Evolutionary conservation across 2,113 vertebrate species (phyloP), one percentile per base, ranked within the genome.

Genomic region (Acinonyx jubatus): DNA sequence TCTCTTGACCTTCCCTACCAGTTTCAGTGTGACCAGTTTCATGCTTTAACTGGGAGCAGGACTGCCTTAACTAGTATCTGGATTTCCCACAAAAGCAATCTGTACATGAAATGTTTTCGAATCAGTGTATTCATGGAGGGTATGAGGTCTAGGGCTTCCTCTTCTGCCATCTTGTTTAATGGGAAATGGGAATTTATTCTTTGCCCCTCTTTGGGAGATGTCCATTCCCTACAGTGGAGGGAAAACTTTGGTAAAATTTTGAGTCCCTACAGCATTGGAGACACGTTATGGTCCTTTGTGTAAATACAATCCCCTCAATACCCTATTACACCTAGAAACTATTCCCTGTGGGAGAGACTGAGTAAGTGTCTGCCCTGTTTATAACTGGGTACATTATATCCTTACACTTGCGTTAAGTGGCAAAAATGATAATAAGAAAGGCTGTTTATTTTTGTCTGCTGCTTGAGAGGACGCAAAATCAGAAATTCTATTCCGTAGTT

Each of bases 241-340:
- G 7, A 69, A 63, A 93, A 31, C n/a, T 6, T 14, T 2, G 66
- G 23, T 55, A 18, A 50, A 83, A 57, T n/a, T 52, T 14, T 31
- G 45, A 55, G 13, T 76, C 25, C 27, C 52, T 76, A 38, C 48
- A 50, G 36, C 25, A 68, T 7, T 31, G 50, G 33, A 83, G 23
- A 50, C 0, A 25, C 13, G 11, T n/a, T 6, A 3, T 55, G 11
- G 19, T 5, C 6, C 71, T 14, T 52, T 3, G 5, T 45, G 15
- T 6, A 57, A 29, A 63, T 27, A 38, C 25, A 88, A 27, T 41
- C 10, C 10, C 36, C 13, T 79, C 18, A 7, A 14, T n/a, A 95
- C 2, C 18, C 41, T 41, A 71, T 88, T 84, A 73, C 8, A 76
- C 3, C 1, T 73, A 29, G 12, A 25, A 25, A 66, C 1, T 55